Evolutionary conservation across 2,113 vertebrate genomes (phyloP), one percentile per base, ranked within the genome.

Genomic region (Sorex fumeus): DNA sequence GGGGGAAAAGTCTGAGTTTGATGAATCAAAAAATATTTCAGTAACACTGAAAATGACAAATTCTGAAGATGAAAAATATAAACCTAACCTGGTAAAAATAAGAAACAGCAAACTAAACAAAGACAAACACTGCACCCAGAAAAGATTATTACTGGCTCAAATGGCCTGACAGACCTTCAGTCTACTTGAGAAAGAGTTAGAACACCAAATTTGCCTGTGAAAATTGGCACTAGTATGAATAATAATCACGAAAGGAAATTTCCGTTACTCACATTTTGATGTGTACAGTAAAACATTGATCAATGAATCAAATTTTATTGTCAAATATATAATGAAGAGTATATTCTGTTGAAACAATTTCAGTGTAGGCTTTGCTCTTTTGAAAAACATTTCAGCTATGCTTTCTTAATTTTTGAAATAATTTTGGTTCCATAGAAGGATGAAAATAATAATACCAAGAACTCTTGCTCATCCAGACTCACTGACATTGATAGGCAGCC

Each of bases 261-360:
- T 90, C 72, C 4, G 2, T 62, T 72, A n/a, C 75, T 86, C 75
- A 90, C 30, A 88, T 87, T 91, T 93, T 90, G 43, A 72, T 90
- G 71, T 23, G 32, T 66, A 77, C 60, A 91, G 40, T 40, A 40
- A 94, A n/a, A 30, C 28, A 80, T 25, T 25, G 64, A 88, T 81
- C 76, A 81, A 76, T 92, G 87, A 95, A 77, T 92, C 36, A 81
- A 90, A 75, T 89, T 79, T 92, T 90, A 43, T 76, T 18, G n/a
- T 90, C 43, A 86, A 69, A 72, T 60, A 84, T 23, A 25, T 25
- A 92, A 81, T 71, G n/a, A 88, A 90, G 50, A 80, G 4, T 92
- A 19, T 62, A 16, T 86, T 79, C 67, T 77, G 36, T 79, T 72
- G 7, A 84, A 91, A 84, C 81, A 84, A 71, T 84, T 81, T 82